Base-by-base conservation (phyloP, 1,140 invertebrate species). In the Lordiphosa collinella region DNA sequence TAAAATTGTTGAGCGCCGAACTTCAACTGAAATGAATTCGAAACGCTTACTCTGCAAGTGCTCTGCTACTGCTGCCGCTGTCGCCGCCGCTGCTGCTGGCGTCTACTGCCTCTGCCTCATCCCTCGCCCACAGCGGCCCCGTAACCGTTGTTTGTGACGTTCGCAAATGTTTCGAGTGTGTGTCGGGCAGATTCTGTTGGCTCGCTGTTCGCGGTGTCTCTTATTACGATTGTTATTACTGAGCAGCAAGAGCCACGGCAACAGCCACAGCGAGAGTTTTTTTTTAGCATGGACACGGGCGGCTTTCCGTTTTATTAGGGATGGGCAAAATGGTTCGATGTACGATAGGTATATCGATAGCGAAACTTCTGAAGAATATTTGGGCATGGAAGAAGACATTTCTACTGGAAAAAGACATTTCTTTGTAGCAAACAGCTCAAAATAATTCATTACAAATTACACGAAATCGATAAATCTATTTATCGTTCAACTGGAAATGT, bases 281-380 rank as follows among this genome's bases (percentile, higher is more conserved):
- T 18, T 18, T 25, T 25, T 43, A 43, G 40, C 40, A 43, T 18
- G 25, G 14, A 43, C 40, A 43, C 14, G 40, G 40, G 40, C 41
- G 41, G 41, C 18, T 44, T 44, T 43, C 41, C 11, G 40, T 29
- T 43, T 44, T 44, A 44, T 44, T 29, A 18, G 18, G 40, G 40
- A n/a, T 43, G 40, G 16, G 16, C 9, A 18, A n/a, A 8, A 43
- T 10, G 22, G 29, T 29, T 44, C 41, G 41, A 43, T 43, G 22
- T 18, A 18, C 22, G 16, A 25, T 25, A 25, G 0, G 6, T 25
- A 4, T 25, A 25, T 25, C 22, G 22, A 25, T 25, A 25, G 4
- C 22, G 3, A 7, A 22, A 25, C 6, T 7, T 25, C 1, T 25
- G 25, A 7, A 4, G 14, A 1, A 16, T 2, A 3, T 16, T 16